Evolutionary conservation across 2,797 vertebrate genomes (phyloP).

Genomic region (Mormyrops boulengeri): DNA sequence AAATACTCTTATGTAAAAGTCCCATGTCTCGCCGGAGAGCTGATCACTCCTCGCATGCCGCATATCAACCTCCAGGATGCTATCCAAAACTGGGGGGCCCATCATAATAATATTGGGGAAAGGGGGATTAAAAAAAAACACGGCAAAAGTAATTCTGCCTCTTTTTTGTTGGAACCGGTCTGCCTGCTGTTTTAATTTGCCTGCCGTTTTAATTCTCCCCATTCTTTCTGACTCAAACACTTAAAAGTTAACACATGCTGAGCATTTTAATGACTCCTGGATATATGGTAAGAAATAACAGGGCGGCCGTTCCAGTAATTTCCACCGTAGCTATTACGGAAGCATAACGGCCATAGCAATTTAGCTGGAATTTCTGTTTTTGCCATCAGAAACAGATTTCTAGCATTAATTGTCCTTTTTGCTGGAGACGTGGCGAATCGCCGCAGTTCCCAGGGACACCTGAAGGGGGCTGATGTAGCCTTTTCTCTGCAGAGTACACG

Average conservation of each 20-base stretch:
- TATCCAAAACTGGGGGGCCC: background rate
- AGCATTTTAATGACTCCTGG: constrained; percentile 23
- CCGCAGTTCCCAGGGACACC: background rate
- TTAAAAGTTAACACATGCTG: constrained; percentile 20
- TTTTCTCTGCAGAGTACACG: too few relatives aligned
- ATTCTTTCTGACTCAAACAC: constrained; percentile 1
- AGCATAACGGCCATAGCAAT: background rate
- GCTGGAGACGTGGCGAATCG: background rate
- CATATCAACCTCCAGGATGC: background rate
- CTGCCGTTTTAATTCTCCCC: background rate
- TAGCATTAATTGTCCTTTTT: background rate
- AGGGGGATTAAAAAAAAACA: background rate
- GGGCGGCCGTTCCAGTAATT: background rate
- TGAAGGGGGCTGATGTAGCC: background rate
- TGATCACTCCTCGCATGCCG: background rate
- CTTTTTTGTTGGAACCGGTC: background rate
- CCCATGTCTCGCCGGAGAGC: background rate
- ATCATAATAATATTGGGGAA: background rate
- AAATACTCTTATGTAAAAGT: background rate
- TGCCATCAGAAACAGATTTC: background rate
- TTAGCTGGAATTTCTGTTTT: background rate
- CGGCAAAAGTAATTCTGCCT: background rate
- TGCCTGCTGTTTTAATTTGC: constrained; percentile 2
- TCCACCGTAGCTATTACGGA: background rate
- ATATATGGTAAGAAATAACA: background rate